Base-by-base conservation (phyloP, 2,113 vertebrate genomes). In the Ceyx margarethae region DNA sequence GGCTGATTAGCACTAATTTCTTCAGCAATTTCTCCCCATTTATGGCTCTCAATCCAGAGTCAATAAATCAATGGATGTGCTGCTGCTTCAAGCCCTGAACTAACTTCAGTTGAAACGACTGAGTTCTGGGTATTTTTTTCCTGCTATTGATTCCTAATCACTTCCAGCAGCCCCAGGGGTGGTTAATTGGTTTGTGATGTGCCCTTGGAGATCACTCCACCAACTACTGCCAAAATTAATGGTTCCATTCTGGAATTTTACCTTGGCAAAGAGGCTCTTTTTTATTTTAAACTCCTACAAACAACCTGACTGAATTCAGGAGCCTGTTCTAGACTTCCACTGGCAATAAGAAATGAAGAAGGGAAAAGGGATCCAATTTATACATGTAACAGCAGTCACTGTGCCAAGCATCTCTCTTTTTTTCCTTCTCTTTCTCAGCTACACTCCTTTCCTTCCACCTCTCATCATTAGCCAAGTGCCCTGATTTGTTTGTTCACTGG, bases 261-360 rank as follows among this genome's bases (percentile, higher is more conserved):
- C 62, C 31, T 16, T 42, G 19, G 54, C 22, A 42, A 67, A 68
- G 62, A 69, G 31, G 29, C 28, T 10, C 50, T 28, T 89, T 68
- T 42, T 62, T 67, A 48, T 25, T 35, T 58, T 13, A 10, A 37
- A 37, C 37, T 37, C 85, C 51, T 62, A 13, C 51, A 45, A 50
- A 33, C 26, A 42, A 16, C 31, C 67, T 62, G 67, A 4, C 20
- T 40, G 64, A 60, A 69, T 40, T 7, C 90, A 92, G 72, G 50
- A 73, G 40, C 54, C 10, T 51, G 45, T 4, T 57, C 10, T 37
- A 37, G 37, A 37, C 37, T 37, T 53, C 35, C 51, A 21, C 15
- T 28, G 81, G 71, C 64, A 93, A 31, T 28, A 87, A 71, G 14
- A 87, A 89, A 94, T 56, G 85, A 93, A 69, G 87, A 66, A 80